phyloP scores from a whole-genome alignment of 1,140 invertebrate genomes.

The Drosophila chauvacae region DNA sequence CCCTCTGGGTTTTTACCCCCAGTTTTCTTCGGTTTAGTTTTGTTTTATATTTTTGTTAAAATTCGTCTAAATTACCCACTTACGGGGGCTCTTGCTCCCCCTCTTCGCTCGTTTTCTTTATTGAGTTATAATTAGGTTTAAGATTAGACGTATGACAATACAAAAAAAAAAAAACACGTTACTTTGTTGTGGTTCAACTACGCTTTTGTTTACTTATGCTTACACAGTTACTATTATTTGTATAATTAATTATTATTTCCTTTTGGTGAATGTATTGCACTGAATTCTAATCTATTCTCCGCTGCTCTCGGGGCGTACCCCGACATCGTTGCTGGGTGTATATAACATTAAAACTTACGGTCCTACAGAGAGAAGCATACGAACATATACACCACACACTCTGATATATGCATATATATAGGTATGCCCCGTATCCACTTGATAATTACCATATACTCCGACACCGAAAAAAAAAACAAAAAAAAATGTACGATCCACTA shows the following conservation, averaged over 20 bases:
- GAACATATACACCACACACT: constrained; percentile 13
- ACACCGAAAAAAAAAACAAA: constrained; percentile 31
- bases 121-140: constrained; percentile 55
- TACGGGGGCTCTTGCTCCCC: background rate
- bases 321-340: constrained; percentile 18
- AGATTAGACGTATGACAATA: constrained; percentile 70
- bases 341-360: constrained; percentile 74
- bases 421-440: constrained; percentile 5
- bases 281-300: constrained; percentile 50
- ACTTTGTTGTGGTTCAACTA: constrained; percentile 59
- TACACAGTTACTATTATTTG: constrained; percentile 36
- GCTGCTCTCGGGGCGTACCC: constrained; percentile 7
- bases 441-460: constrained; percentile 21
- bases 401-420: constrained; percentile 28
- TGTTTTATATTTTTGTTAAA: constrained; percentile 57
- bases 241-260: constrained; percentile 23
- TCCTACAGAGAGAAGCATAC: constrained; percentile 40
- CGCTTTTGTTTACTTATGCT: constrained; percentile 61
- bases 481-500: constrained; percentile 40
- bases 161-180: constrained; percentile 59
- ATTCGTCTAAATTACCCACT: constrained; percentile 79
- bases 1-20: constrained; percentile 1
- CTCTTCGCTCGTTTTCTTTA: background rate
- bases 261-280: constrained; percentile 66
- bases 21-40: constrained; percentile 22